phyloP scores from a whole-genome alignment of 1,140 invertebrate genomes.

The Drosophila subobscura region DNA sequence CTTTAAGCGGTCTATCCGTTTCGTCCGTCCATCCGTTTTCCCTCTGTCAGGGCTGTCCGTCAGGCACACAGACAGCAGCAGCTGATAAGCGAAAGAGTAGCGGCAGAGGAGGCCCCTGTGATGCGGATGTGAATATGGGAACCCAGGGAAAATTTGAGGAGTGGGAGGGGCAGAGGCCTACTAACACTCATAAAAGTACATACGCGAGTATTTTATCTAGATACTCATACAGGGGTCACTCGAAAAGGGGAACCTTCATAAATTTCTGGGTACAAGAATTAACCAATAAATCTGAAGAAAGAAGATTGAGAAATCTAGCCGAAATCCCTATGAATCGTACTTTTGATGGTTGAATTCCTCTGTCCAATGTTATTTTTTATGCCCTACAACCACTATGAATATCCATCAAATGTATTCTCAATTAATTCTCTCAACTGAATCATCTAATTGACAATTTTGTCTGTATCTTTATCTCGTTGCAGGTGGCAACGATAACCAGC shows the following conservation, averaged over 20 bases:
- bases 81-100: constrained; percentile 28
- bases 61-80: constrained; percentile 5
- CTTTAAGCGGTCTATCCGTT: constrained; percentile 17
- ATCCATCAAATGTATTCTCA: background rate
- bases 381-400: background rate
- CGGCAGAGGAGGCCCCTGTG: background rate
- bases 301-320: too few relatives aligned
- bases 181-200: too few relatives aligned
- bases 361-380: too few relatives aligned
- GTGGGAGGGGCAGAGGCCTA: constrained; percentile 10
- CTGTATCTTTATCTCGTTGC: constrained; percentile 26
- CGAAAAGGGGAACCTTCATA: too few relatives aligned
- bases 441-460: constrained; percentile 23
- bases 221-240: too few relatives aligned
- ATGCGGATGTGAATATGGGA: constrained; percentile 45
- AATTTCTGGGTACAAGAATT: too few relatives aligned
- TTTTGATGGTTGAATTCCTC: too few relatives aligned
- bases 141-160: background rate
- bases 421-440: background rate
- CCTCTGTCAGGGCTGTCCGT: constrained; percentile 7
- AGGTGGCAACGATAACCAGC: constrained; percentile 39
- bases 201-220: too few relatives aligned
- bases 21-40: background rate
- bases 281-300: too few relatives aligned
- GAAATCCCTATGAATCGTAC: too few relatives aligned